Percentiles rank a stretch among this genome's conserved stretches.
phyloP scores from a whole-genome alignment of 2,797 vertebrate species.

The Peromyscus melanophrys region DNA sequence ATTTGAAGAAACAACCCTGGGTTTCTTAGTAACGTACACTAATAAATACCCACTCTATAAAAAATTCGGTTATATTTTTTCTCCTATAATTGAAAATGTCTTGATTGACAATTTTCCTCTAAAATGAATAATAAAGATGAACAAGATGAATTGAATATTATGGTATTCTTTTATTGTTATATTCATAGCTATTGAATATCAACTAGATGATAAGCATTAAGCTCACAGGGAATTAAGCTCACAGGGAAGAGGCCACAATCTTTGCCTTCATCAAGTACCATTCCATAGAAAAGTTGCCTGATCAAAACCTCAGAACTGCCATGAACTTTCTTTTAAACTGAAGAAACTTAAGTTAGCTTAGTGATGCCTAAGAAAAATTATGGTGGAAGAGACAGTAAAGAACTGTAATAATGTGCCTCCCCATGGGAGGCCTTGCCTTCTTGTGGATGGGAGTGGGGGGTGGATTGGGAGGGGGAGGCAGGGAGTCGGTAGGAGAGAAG shows the following conservation, averaged over 20 bases:
- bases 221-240: not conserved
- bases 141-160: not conserved
- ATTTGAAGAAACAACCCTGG: not conserved
- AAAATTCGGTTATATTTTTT: not conserved
- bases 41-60: not conserved
- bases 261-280: not conserved
- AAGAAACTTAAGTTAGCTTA: not conserved
- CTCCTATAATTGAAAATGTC: not conserved
- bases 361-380: not conserved
- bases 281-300: not conserved
- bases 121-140: constrained; percentile 25
- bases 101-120: not conserved
- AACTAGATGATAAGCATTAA: not conserved
- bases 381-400: not conserved
- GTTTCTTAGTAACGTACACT: not conserved
- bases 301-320: not conserved
- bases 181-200: not conserved
- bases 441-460: too few relatives aligned
- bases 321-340: not conserved
- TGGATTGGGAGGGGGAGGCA: too few relatives aligned
- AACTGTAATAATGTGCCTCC: not conserved
- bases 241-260: not conserved
- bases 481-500: too few relatives aligned
- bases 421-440: too few relatives aligned
- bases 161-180: not conserved